Conservation (phyloP, 1,140 invertebrate species). For the Vollenhovia emeryi region DNA sequence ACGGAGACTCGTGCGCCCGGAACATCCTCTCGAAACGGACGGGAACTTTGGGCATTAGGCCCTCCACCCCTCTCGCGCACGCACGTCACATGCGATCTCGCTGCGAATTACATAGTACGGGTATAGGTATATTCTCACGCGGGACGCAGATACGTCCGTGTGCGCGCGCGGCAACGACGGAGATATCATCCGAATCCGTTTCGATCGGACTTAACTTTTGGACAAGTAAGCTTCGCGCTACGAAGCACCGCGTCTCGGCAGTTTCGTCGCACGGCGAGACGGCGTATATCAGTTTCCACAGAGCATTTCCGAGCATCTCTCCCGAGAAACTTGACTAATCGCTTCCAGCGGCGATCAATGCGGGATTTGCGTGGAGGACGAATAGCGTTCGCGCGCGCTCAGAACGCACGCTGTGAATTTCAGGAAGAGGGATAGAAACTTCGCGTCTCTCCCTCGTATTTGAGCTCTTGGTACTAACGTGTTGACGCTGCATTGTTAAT, state of each 20-base stretch:
- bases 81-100: not conserved
- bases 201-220: constrained; percentile 40
- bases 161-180: constrained; percentile 5
- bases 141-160: constrained; percentile 2
- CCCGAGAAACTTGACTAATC: constrained; percentile 49
- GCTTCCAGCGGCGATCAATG: constrained; percentile 34
- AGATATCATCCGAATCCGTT: constrained; percentile 49
- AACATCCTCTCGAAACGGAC: not conserved
- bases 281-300: constrained; percentile 30
- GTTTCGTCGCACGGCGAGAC: constrained; percentile 17
- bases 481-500: constrained; percentile 31
- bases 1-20: constrained; percentile 16
- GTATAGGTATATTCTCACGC: constrained; percentile 9
- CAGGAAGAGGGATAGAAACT: constrained; percentile 17
- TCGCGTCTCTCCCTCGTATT: not conserved
- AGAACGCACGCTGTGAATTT: constrained; percentile 39
- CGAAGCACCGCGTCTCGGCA: constrained; percentile 18
- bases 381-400: not conserved
- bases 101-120: not conserved
- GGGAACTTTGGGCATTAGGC: constrained; percentile 20
- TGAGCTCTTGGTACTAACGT: not conserved
- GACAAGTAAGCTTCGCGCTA: constrained; percentile 15
- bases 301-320: constrained; percentile 17
- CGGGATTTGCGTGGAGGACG: constrained; percentile 13
- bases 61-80: not conserved